Evolutionary conservation across 2,797 vertebrate species (phyloP).

Genomic region (Neosilurus hyrtlii): DNA sequence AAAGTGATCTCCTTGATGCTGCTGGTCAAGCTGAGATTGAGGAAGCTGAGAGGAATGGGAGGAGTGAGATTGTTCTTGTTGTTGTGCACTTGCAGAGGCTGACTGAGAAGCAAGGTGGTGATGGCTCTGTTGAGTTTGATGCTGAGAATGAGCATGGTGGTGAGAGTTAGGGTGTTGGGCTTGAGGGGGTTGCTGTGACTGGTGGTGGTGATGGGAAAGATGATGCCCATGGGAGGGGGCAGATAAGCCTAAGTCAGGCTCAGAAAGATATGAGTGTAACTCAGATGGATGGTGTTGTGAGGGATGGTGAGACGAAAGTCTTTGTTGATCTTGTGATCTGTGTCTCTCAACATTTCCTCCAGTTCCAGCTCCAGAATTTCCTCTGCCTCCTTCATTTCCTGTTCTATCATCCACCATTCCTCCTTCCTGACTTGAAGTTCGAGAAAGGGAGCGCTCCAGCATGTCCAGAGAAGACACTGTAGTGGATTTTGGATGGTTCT

Average conservation of each 20-base stretch:
- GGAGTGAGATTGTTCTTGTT: constrained; percentile 69
- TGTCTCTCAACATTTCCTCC: constrained; percentile 63
- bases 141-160: constrained; percentile 61
- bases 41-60: constrained; percentile 72
- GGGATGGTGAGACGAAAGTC: constrained; percentile 67
- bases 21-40: constrained; percentile 73
- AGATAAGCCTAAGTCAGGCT: constrained; percentile 73
- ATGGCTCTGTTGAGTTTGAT: constrained; percentile 66
- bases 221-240: constrained; percentile 74
- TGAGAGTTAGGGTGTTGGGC: constrained; percentile 55
- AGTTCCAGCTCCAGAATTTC: constrained; percentile 59
- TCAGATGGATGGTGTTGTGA: constrained; percentile 72
- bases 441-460: constrained; percentile 79
- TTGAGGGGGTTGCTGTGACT: constrained; percentile 60
- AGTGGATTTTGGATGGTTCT: constrained; percentile 74
- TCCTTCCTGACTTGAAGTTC: constrained; percentile 70
- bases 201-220: constrained; percentile 71
- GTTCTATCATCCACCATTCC: constrained; percentile 68
- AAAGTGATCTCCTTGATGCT: constrained; percentile 82
- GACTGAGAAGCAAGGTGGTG: constrained; percentile 70
- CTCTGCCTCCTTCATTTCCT: constrained; percentile 61
- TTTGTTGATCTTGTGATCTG: constrained; percentile 64
- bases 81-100: constrained; percentile 65
- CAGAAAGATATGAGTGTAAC: constrained; percentile 77
- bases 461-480: constrained; percentile 78